These are phyloP conservation scores for Smutsia gigantea DNA, from an alignment of 2,797 vertebrate genomes.

Conservation along the genomic window DNA sequence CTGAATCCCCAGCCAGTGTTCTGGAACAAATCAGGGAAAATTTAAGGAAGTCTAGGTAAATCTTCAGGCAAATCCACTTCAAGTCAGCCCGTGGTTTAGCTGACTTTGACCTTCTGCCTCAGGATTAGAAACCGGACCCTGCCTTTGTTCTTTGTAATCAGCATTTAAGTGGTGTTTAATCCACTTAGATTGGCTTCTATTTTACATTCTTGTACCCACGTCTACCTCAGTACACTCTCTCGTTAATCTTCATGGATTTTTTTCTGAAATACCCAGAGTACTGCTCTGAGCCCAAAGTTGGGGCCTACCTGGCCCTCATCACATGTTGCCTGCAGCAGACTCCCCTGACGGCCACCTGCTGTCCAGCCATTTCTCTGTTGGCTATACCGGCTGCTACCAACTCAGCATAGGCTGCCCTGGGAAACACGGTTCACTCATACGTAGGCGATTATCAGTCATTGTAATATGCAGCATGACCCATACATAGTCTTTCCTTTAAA, in stretches of 20 bases:
- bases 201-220: background rate
- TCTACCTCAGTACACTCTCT: background rate
- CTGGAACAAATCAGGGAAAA: constrained; percentile 44
- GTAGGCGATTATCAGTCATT: background rate
- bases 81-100: constrained; percentile 4
- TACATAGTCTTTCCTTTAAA: background rate
- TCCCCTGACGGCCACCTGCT: background rate
- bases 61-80: constrained; percentile 3
- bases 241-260: background rate
- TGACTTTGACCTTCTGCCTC: background rate
- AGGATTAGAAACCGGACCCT: background rate
- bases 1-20: background rate
- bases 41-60: constrained; percentile 29
- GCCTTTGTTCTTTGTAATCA: background rate
- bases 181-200: background rate
- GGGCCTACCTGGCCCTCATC: background rate
- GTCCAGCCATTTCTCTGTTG: background rate
- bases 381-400: background rate
- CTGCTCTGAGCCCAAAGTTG: background rate
- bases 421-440: background rate
- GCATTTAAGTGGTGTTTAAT: background rate
- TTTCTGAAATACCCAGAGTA: background rate
- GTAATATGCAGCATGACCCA: background rate
- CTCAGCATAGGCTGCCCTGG: accelerated
- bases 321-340: background rate